Conservation (phyloP, 2,888 invertebrate genomes). For the Drosophila neotestacea region DNA sequence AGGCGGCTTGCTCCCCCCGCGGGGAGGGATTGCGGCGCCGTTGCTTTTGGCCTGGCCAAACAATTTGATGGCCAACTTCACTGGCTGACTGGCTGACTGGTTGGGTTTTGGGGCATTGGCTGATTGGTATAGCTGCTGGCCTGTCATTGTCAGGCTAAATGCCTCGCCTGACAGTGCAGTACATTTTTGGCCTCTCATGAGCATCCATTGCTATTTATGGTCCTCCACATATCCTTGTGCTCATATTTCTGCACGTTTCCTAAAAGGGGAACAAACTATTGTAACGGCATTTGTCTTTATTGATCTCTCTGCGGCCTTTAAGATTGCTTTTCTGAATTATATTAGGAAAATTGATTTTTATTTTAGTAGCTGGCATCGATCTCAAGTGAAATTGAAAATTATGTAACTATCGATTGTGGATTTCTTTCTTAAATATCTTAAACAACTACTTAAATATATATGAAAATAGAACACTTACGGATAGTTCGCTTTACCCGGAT, state of each 20-base stretch:
- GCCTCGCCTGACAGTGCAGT: conserved; percentile 68
- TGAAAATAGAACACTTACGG: too few species aligned
- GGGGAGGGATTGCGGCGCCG: conserved; percentile 17
- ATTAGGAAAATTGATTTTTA: neutral
- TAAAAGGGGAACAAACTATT: conserved; percentile 8
- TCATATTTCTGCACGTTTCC: conserved; percentile 5
- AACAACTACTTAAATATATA: too few species aligned
- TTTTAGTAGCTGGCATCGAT: neutral
- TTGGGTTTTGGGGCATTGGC: conserved; percentile 47
- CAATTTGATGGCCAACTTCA: conserved; percentile 70
- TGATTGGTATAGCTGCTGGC: conserved; percentile 46
- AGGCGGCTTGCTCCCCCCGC: conserved; percentile 20
- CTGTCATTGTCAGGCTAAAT: conserved; percentile 79
- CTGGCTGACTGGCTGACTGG: conserved; percentile 36
- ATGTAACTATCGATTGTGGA: too few species aligned
- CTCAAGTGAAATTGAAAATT: neutral
- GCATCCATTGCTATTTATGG: conserved; percentile 61
- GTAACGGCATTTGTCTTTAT: conserved; percentile 25
- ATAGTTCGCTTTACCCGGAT: too few species aligned
- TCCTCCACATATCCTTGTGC: conserved; percentile 15
- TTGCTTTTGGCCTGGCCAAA: conserved; percentile 45
- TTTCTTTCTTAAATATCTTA: too few species aligned
- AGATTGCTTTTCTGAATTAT: conserved; percentile 15
- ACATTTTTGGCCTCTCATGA: conserved; percentile 62
- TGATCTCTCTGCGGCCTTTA: conserved; percentile 19